Conservation (phyloP, 2,113 vertebrate species). For the Numenius arquata region DNA sequence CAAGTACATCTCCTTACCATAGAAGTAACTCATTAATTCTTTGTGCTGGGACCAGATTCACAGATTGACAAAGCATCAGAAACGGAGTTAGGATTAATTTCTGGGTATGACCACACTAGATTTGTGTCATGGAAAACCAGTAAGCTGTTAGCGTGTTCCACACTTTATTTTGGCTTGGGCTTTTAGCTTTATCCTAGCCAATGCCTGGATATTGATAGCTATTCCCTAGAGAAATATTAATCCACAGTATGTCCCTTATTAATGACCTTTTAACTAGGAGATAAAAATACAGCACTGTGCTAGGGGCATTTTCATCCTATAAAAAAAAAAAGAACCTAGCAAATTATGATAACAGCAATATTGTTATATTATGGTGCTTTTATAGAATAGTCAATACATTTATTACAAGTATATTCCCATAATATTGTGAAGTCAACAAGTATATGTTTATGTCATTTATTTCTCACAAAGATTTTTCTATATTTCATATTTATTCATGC, state of each 20-base stretch:
- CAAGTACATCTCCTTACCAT: background rate
- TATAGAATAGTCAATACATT: background rate
- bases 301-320: background rate
- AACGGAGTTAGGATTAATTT: background rate
- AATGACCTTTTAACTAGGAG: background rate
- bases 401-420: background rate
- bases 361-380: background rate
- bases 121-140: background rate
- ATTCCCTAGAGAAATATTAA: background rate
- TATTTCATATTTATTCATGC: slow-evolving; percentile 46
- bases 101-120: background rate
- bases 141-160: background rate
- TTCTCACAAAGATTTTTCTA: background rate
- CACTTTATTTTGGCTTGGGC: rapidly evolving
- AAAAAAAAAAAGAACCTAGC: background rate
- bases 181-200: background rate
- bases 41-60: background rate
- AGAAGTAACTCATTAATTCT: background rate
- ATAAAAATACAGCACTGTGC: background rate
- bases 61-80: background rate
- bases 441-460: background rate
- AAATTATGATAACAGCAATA: background rate
- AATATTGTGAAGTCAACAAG: background rate
- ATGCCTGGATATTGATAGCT: background rate
- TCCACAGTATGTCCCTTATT: background rate